These are phyloP conservation scores for Oryzaephilus surinamensis DNA, from an alignment of 1,140 invertebrate genomes.

Conservation along the genomic window DNA sequence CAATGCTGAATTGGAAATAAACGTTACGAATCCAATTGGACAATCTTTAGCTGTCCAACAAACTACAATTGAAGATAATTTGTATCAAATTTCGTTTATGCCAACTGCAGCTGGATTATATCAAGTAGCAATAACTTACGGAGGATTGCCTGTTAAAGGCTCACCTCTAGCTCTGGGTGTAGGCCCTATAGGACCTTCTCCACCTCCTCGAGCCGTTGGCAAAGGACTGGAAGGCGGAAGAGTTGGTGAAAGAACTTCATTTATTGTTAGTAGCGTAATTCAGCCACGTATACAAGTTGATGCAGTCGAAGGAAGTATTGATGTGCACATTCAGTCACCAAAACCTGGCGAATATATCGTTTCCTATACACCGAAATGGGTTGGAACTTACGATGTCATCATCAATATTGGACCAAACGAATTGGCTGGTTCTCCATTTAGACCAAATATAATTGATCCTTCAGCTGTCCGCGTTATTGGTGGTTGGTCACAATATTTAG, in stretches of 20 bases:
- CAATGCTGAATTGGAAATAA: conserved; percentile 79
- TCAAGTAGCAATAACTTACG: conserved; percentile 79
- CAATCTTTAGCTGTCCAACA: conserved; percentile 75
- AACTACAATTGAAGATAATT: conserved; percentile 59
- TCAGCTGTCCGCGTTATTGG: conserved; percentile 48
- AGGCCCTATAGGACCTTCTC: conserved; percentile 33
- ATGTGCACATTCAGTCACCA: conserved; percentile 30
- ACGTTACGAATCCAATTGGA: conserved; percentile 80
- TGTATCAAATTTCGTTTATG: conserved; percentile 70
- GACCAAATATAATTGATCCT: conserved; percentile 29
- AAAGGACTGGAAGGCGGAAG: conserved; percentile 55
- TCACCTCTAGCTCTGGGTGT: conserved; percentile 52
- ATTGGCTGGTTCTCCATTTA: conserved; percentile 33
- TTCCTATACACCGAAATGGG: conserved; percentile 56
- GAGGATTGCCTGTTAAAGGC: conserved; percentile 53
- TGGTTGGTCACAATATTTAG: conserved; percentile 70
- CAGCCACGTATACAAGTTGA: conserved; percentile 38
- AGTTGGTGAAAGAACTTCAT: conserved; percentile 60
- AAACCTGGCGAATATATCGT: conserved; percentile 41
- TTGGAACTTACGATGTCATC: conserved; percentile 58
- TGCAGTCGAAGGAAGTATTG: conserved; percentile 33
- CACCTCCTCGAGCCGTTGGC: conserved; percentile 43
- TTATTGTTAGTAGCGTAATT: conserved; percentile 53
- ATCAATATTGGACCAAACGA: conserved; percentile 40
- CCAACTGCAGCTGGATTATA: conserved; percentile 84